Percentiles rank a stretch among this genome's conserved stretches.
These are phyloP conservation scores for Scaptomyza reducta DNA, from an alignment of 2,888 invertebrate species.

Conservation along the genomic window DNA sequence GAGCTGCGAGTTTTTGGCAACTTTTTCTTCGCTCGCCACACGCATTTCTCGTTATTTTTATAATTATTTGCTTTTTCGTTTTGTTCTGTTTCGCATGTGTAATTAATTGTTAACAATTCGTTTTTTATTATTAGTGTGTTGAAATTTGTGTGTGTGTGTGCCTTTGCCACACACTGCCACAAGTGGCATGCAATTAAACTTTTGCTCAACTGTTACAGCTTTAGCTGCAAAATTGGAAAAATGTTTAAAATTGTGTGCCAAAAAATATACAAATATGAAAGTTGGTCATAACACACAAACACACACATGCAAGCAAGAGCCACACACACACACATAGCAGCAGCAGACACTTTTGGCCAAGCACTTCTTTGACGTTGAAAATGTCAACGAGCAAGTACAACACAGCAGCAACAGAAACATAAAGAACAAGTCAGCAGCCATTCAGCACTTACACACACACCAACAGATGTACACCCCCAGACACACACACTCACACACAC, in stretches of 20 bases:
- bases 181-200: conserved; percentile 59
- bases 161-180: conserved; percentile 8
- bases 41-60: conserved; percentile 14
- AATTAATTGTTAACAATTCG: conserved; percentile 67
- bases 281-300: conserved; percentile 20
- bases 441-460: conserved; percentile 6
- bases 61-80: neutral
- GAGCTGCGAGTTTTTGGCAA: conserved; percentile 56
- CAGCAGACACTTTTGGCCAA: conserved; percentile 59
- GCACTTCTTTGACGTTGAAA: conserved; percentile 62
- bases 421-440: conserved; percentile 27
- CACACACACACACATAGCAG: conserved; percentile 12
- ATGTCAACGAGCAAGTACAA: conserved; percentile 63
- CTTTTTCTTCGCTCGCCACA: conserved; percentile 37
- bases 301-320: too few relatives aligned
- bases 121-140: conserved; percentile 22
- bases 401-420: conserved; percentile 26
- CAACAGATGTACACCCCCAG: conserved; percentile 5
- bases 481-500: conserved; percentile 4
- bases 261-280: conserved; percentile 55
- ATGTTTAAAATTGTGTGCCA: conserved; percentile 36
- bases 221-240: conserved; percentile 46
- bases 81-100: conserved; percentile 44
- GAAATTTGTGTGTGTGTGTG: conserved; percentile 3
- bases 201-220: conserved; percentile 47